Base-by-base conservation (phyloP, 2,888 invertebrate genomes). In the Sisyra nigra region DNA sequence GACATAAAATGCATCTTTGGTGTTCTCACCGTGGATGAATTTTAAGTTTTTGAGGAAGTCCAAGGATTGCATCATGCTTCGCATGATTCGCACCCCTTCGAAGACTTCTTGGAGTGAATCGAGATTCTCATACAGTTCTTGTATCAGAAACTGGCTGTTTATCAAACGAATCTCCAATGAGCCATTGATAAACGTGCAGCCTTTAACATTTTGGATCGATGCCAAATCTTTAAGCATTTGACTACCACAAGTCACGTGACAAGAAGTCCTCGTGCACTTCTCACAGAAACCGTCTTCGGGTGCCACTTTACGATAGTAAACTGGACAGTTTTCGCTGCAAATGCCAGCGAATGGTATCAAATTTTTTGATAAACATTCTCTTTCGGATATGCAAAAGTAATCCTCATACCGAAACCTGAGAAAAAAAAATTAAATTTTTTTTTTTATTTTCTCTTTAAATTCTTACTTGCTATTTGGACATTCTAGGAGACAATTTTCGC, bases 141-240 rank as follows among this genome's bases (percentile, higher is more conserved):
- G 61, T 48, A 70, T n/a, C 7, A 19, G 14, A 13, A 18, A 14
- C 45, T 29, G 46, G 45, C 24, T 48, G 46, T 7, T 44, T 36
- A 33, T 47, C 42, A 30, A 67, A 48, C 72, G 67, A 44, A 91
- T 81, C 44, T 71, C 74, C 19, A 96, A 61, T 7, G 76, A 75
- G 0, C 88, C 87, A 31, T 78, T 73, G 15, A 96, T 74, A 45
- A 77, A 72, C 2, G 85, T 83, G 55, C 93, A 94, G 9, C 76
- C 81, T 39, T 71, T 72, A 14, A 84, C 66, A 2, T 61, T 61
- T 55, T 83, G 76, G 0, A 84, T 78, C 32, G 74, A 67, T 5
- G 71, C 68, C 37, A 86, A 62, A 46, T 75, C 75, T 45, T 74
- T 72, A 7, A 92, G 69, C 3, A 60, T 54, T n/a, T 37, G 37